Evolutionary conservation across 2,113 vertebrate genomes (phyloP).

Genomic region (Chitala chitala): DNA sequence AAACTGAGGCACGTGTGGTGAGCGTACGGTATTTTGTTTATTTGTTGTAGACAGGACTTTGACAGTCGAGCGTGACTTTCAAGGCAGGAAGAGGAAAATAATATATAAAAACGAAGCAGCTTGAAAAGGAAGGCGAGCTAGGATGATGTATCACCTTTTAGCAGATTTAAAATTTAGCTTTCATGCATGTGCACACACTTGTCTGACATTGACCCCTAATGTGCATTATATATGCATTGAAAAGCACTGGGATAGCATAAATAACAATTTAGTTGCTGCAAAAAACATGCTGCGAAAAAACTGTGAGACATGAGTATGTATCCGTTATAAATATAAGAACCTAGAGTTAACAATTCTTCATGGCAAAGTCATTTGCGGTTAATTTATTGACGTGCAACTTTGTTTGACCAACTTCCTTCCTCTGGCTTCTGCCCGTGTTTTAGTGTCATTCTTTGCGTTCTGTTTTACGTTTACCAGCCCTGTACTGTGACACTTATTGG

Average conservation of each 20-base stretch:
- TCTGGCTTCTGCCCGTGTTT: too few species aligned
- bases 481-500: too few species aligned
- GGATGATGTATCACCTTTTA: conserved; percentile 40
- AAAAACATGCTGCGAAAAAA: conserved; percentile 25
- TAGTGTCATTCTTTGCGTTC: too few species aligned
- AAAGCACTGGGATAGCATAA: conserved; percentile 34
- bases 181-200: conserved; percentile 27
- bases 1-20: not conserved
- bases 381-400: not conserved
- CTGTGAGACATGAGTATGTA: conserved; percentile 16
- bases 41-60: not conserved
- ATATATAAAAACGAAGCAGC: not conserved
- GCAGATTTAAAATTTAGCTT: conserved; percentile 32
- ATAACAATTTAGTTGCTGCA: conserved; percentile 24
- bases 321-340: conserved; percentile 23
- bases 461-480: too few species aligned
- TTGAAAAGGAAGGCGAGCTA: conserved; percentile 17
- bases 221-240: conserved; percentile 40
- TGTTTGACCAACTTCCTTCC: too few species aligned
- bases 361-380: conserved; percentile 21
- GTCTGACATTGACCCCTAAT: conserved; percentile 26
- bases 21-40: not conserved
- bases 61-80: not conserved
- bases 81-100: not conserved
- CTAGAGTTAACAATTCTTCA: conserved; percentile 26